These are phyloP conservation scores for Tangachromis dhanisi DNA, from an alignment of 2,113 vertebrate genomes.

Conservation along the genomic window DNA sequence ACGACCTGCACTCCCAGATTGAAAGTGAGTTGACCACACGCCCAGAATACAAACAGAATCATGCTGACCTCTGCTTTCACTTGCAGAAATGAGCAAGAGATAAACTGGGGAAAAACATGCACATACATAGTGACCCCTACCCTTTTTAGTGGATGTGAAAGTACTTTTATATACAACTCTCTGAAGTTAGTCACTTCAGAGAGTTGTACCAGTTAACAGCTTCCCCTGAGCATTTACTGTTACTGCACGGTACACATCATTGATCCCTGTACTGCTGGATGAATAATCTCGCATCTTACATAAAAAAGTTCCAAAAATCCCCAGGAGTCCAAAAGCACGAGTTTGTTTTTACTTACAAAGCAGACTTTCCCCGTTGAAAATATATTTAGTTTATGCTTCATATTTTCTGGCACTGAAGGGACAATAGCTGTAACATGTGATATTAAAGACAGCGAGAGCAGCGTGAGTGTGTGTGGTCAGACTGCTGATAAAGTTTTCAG, in stretches of 20 bases:
- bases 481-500: not conserved
- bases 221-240: slow-evolving; percentile 42
- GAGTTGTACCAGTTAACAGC: not conserved
- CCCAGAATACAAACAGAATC: not conserved
- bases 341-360: not conserved
- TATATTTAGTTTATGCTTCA: not conserved
- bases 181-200: slow-evolving; percentile 38
- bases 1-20: slow-evolving; percentile 98
- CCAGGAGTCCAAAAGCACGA: slow-evolving; percentile 12
- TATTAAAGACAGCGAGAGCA: not conserved
- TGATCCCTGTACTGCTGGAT: slow-evolving; percentile 3
- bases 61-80: slow-evolving; percentile 2
- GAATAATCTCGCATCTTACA: slow-evolving; percentile 28
- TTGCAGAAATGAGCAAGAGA: slow-evolving; percentile 34
- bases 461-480: not conserved
- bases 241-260: not conserved
- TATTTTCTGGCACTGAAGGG: not conserved
- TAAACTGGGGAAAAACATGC: slow-evolving; percentile 26
- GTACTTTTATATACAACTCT: slow-evolving; percentile 22
- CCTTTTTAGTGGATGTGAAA: slow-evolving; percentile 36
- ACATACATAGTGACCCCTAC: slow-evolving; percentile 24
- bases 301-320: slow-evolving; percentile 20
- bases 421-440: not conserved
- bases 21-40: slow-evolving; percentile 80
- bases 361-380: not conserved